These are phyloP conservation scores for Ochotona princeps DNA, from an alignment of 2,113 vertebrate genomes.

Conservation along the genomic window DNA sequence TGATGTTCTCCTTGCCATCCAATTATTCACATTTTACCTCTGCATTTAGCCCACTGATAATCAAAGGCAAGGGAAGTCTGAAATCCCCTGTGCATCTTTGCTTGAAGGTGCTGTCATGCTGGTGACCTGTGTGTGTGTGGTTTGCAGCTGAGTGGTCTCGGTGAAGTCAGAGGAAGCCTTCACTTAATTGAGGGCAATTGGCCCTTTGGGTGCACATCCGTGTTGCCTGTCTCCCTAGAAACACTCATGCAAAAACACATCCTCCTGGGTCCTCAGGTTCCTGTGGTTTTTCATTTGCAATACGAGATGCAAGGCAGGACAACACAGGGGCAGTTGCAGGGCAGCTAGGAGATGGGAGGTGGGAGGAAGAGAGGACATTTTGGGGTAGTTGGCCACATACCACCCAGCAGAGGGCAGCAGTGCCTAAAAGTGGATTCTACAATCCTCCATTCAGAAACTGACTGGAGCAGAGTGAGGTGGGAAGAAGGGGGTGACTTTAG, in stretches of 20 bases:
- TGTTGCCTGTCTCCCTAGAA: neutral
- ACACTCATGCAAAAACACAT: neutral
- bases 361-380: neutral
- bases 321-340: neutral
- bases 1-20: conserved; percentile 58
- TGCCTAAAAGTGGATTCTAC: conserved; percentile 64
- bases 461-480: neutral
- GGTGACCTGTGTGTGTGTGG: neutral
- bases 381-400: conserved; percentile 63
- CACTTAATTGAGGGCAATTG: neutral
- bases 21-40: conserved; percentile 71
- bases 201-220: neutral
- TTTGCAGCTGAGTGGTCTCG: neutral
- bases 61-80: conserved; percentile 29
- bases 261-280: neutral
- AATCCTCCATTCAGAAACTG: neutral
- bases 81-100: neutral
- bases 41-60: conserved; percentile 26
- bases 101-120: neutral
- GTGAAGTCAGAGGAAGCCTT: neutral
- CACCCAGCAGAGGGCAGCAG: conserved; percentile 82
- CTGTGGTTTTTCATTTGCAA: conserved; percentile 37
- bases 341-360: neutral
- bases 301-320: neutral
- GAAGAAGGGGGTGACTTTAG: neutral